Base-by-base conservation (phyloP, 2,113 vertebrate species). In the Aegotheles bennettii region DNA sequence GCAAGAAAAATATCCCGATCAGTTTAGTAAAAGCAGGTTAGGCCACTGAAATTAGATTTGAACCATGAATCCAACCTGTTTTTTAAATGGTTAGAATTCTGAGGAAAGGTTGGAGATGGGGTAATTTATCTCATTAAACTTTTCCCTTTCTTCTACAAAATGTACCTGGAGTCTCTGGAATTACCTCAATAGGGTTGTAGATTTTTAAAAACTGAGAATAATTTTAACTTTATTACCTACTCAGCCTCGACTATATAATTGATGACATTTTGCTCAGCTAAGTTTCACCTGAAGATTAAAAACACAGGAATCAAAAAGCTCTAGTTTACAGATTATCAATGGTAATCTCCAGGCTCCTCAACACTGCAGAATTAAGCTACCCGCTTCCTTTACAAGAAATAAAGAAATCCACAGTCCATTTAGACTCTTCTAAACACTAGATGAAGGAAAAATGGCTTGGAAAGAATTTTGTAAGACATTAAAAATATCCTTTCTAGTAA, bases 401-500 rank as follows among this genome's bases (percentile, higher is more conserved):
- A 95, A 85, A 94, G 26, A 93, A 87, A 76, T 35, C 51, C 74
- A 67, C 81, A 94, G 76, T 79, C 48, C 77, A 48, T 84, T 91
- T 65, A 88, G 63, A 16, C 33, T 94, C 65, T 67, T 92, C n/a
- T 47, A 40, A 60, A 89, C 81, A 33, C 15, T 83, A 67, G n/a
- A 73, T 70, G 75, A 51, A 91, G 81, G 70, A 51, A 77, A 96
- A 94, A 35, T 31, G 2, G 3, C 40, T 77, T 68, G 68, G 50
- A 57, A 86, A 87, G 88, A 60, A 67, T 3, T 16, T 20, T 11
- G 1, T 63, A 42, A 90, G 83, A 77, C 83, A 95, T 85, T 94
- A 93, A 77, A 94, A 96, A 87, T 91, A 95, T 59, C 78, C 77
- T 77, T 87, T 95, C 67, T 93, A 33, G 53, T 88, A 74, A n/a